Percentiles rank a stretch among this genome's conserved stretches.
Conservation (phyloP, 2,888 invertebrate species). For the Brachycybe producta region DNA sequence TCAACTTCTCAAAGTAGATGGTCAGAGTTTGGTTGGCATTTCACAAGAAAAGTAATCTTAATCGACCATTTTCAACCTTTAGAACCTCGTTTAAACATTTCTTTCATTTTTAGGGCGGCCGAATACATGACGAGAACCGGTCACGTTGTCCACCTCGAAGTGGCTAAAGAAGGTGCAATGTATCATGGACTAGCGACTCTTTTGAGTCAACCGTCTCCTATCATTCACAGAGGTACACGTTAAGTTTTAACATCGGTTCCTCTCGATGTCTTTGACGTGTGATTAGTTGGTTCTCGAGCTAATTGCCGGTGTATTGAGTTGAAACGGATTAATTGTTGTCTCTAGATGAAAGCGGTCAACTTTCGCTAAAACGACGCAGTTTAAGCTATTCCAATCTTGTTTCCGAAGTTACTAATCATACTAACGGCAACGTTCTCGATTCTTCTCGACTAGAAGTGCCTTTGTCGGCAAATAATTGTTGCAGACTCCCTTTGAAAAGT, state of each 20-base stretch:
- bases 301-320: neutral
- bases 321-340: neutral
- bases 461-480: neutral
- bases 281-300: neutral
- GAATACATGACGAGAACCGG: slow-evolving; percentile 90
- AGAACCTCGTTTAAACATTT: neutral
- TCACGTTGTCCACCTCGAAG: slow-evolving; percentile 82
- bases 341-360: slow-evolving; percentile 1
- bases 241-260: no score
- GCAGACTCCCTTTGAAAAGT: slow-evolving; percentile 10
- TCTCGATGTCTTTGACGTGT: no score
- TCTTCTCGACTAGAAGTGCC: neutral
- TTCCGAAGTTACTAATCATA: no score
- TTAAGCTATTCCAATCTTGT: neutral
- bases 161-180: slow-evolving; percentile 94
- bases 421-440: slow-evolving; percentile 1
- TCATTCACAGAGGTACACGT: slow-evolving; percentile 64
- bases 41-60: slow-evolving; percentile 49
- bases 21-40: slow-evolving; percentile 75
- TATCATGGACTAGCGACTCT: slow-evolving; percentile 90
- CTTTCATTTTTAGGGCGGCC: slow-evolving; percentile 56
- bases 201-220: slow-evolving; percentile 78
- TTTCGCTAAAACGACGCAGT: slow-evolving; percentile 1
- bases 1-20: slow-evolving; percentile 91
- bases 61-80: neutral